Conservation (phyloP, 2,888 invertebrate species). For the Buathra laborator region DNA sequence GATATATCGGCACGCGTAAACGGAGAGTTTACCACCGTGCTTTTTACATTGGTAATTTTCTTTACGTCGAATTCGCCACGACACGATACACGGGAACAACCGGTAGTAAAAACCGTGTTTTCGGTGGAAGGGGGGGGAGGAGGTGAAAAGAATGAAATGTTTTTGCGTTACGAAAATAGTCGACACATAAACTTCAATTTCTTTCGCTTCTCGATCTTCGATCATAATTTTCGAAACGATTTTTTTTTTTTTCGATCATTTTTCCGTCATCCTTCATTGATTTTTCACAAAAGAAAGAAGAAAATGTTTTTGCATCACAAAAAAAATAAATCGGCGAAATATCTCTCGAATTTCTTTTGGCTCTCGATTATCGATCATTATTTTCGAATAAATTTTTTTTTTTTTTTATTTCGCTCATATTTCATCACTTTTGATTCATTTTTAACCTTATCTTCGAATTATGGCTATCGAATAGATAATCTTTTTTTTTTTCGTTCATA, state of each 20-base stretch:
- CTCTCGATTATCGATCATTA: background rate
- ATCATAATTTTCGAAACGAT: background rate
- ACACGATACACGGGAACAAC: background rate
- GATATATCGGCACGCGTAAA: constrained; percentile 21
- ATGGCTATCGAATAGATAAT: no score
- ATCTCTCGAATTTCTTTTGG: no score
- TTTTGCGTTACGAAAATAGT: background rate
- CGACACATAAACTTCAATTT: background rate
- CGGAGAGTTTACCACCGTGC: constrained; percentile 9
- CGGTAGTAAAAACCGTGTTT: background rate
- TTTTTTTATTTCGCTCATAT: background rate
- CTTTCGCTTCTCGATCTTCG: background rate
- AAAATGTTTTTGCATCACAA: no score
- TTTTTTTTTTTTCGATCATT: background rate
- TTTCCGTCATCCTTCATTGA: no score
- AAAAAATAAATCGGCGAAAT: no score
- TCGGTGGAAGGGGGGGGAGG: background rate
- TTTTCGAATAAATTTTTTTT: background rate
- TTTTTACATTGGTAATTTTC: constrained; percentile 77
- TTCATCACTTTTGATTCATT: constrained; percentile 28
- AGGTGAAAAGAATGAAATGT: background rate
- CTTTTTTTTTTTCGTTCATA: background rate
- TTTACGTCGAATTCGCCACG: constrained; percentile 70
- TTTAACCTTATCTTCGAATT: constrained; percentile 4
- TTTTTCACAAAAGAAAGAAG: no score